phyloP scores from a whole-genome alignment of 2,113 vertebrate species.

The Pseudonaja textilis region DNA sequence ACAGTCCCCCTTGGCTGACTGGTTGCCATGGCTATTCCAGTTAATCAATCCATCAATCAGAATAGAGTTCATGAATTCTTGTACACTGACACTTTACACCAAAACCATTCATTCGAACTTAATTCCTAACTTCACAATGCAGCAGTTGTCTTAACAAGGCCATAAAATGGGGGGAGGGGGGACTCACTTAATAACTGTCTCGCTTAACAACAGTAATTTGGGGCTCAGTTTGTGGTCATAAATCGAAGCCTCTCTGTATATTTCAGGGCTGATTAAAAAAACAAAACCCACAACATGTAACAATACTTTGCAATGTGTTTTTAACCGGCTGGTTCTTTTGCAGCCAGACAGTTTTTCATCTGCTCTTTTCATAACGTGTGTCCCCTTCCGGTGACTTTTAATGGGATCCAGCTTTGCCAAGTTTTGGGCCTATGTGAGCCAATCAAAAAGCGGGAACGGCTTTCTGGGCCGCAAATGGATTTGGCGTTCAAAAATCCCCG shows the following conservation, averaged over 20 bases:
- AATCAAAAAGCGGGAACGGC: not conserved
- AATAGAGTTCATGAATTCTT: too few relatives aligned
- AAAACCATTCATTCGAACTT: too few relatives aligned
- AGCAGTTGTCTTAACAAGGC: not conserved
- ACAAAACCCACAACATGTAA: not conserved
- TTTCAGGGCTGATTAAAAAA: not conserved
- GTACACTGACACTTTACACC: too few relatives aligned
- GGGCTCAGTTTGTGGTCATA: too few relatives aligned
- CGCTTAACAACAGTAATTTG: not conserved
- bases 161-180: not conserved
- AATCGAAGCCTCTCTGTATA: not conserved
- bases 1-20: too few relatives aligned
- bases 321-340: not conserved
- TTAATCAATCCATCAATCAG: too few relatives aligned
- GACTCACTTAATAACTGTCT: not conserved
- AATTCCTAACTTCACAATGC: not conserved
- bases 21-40: too few relatives aligned
- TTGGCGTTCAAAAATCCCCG: not conserved
- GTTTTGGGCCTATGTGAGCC: not conserved
- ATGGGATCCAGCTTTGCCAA: slow-evolving; percentile 16
- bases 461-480: not conserved
- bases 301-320: not conserved
- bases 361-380: not conserved
- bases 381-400: not conserved
- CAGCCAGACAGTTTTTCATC: not conserved